Base-by-base conservation (phyloP, 1,140 invertebrate genomes). In the Helicoverpa zea region DNA sequence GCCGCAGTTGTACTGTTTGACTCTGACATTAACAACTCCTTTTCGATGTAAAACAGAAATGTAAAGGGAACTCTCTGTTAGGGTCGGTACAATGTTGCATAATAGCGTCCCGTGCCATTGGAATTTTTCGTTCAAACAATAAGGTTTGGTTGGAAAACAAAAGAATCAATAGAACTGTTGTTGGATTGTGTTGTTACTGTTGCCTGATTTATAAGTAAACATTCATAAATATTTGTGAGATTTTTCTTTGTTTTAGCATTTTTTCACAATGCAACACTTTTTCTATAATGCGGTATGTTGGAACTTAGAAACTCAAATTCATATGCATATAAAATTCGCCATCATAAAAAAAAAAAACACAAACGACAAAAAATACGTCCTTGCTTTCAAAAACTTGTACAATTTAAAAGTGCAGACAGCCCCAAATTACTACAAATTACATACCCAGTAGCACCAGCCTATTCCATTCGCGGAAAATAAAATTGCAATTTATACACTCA, bases 61-160 rank as follows among this genome's bases (percentile, higher is more conserved):
- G 87, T 85, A 89, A 63, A 79, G 70, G 58, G 78, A 70, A 78
- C 80, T 79, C 58, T 84, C 63, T 70, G 56, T 64, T 82, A 61
- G 43, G 61, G 23, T 43, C 23, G 63, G 35, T 59, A 30, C 75
- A 59, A 47, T 75, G 59, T 89, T 82, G 80, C 80, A 84, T 79
- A 86, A 87, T 86, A 77, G 86, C 80, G 86, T 52, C 56, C 13
- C 84, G 80, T 87, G 85, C 83, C 1, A 87, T 76, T 78, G 86
- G 89, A 88, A 92, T 92, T 87, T 83, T 81, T 87, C 83, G 81
- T 83, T 85, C 81, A 90, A 92, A 94, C 90, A 92, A 88, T 88
- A 87, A 79, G 54, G 72, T 82, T 78, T 83, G 86, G 88, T 79
- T 80, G 43, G 73, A 85, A 81, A 23, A 58, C 16, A n/a, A 43